Conservation (phyloP, 2,797 vertebrate species). For the Octomys mimax region DNA sequence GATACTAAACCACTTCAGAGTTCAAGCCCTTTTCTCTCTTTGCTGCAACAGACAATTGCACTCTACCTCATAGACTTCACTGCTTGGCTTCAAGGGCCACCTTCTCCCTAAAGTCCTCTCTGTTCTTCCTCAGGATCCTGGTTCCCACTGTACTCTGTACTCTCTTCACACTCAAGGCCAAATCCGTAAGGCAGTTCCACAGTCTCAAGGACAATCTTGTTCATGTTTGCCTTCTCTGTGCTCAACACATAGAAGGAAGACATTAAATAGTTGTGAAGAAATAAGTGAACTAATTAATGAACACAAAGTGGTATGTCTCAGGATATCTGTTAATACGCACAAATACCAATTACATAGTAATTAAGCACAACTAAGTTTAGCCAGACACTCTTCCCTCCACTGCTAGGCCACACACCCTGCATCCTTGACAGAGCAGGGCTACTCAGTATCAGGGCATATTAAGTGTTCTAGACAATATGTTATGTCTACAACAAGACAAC, state of each 20-base stretch:
- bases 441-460: background rate
- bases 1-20: background rate
- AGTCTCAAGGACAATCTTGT: background rate
- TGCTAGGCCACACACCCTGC: background rate
- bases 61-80: background rate
- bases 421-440: background rate
- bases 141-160: background rate
- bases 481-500: background rate
- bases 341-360: constrained; percentile 65
- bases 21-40: background rate
- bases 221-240: background rate
- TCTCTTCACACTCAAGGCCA: background rate
- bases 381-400: background rate
- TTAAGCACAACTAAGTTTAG: constrained; percentile 18
- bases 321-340: constrained; percentile 63
- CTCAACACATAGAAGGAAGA: constrained; percentile 12
- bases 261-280: constrained; percentile 66
- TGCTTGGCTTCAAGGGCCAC: background rate
- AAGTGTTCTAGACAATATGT: background rate
- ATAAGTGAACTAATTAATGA: constrained; percentile 71
- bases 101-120: background rate
- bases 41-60: background rate
- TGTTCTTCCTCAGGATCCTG: background rate
- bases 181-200: background rate
- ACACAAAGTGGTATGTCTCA: constrained; percentile 62